Base-by-base conservation (phyloP, 2,888 invertebrate genomes). In the Habroteleia sp. region DNA sequence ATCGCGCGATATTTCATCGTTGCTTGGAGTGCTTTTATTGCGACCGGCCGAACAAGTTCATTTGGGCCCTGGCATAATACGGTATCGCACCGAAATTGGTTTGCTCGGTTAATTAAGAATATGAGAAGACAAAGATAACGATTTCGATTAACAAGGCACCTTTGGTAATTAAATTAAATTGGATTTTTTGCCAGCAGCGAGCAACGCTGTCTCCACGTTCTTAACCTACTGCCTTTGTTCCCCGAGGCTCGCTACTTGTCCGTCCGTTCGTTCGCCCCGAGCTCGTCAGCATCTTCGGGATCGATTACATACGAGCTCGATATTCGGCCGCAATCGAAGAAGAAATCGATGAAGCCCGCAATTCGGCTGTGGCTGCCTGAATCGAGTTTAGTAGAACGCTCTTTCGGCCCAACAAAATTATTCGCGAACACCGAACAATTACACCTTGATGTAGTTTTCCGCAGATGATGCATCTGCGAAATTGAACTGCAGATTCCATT, bases 111-210 rank as follows among this genome's bases (percentile, higher is more conserved):
- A 82, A 83, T 84, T 80, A 80, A 71, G 78, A 44, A 52, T 14
- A 58, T 8, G 25, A 48, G 63, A 44, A 71, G 39, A 46, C 54
- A 27, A 13, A 69, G 69, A 74, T 62, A 74, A 77, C 77, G 77
- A 78, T 82, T 82, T 82, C 80, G 80, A 83, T 84, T 82, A 84
- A 82, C 71, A 65, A 58, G 58, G 62, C 74, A 79, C 78, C 81
- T 81, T 79, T 68, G 78, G 81, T 81, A 82, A 82, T 81, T 80
- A 81, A 82, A 82, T 82, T 79, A 82, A 81, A 82, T 81, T 80
- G 79, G 77, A 78, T 78, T 81, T 78, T 80, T 76, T 78, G 69
- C 77, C 74, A 46, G 31, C 56, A 56, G 44, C 74, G 31, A 8
- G 50, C 54, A 46, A 41, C 48, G 31, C 56, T 65, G 58, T 60